A percentile compares a stretch with the other conserved stretches of the same genome.
phyloP scores from a whole-genome alignment of 2,888 invertebrate species.

The Chaitophorus viminalis region DNA sequence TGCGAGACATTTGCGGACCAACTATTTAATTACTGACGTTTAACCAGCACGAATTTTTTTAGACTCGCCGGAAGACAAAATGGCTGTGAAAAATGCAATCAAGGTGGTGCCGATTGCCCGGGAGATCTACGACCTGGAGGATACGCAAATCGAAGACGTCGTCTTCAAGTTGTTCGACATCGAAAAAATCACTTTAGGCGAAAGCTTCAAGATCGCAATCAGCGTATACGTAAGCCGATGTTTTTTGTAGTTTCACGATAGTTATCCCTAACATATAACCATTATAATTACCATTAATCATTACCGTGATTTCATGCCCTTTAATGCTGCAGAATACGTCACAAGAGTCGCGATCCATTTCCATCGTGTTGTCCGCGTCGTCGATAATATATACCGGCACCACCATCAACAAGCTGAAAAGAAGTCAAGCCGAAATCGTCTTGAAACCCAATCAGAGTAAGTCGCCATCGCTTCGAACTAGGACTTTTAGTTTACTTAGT shows the following conservation, averaged over 20 bases:
- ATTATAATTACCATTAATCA: too few relatives aligned
- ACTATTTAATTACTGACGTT: too few relatives aligned
- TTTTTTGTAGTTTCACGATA: too few relatives aligned
- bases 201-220: conserved; percentile 75
- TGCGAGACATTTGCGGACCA: too few relatives aligned
- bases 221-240: conserved; percentile 71
- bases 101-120: conserved; percentile 74
- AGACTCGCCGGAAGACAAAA: conserved; percentile 74
- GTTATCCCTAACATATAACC: too few relatives aligned
- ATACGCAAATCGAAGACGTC: conserved; percentile 74
- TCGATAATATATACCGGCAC: conserved; percentile 79
- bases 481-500: too few relatives aligned
- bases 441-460: conserved; percentile 73
- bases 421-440: conserved; percentile 73
- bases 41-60: neutral
- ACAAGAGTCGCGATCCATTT: conserved; percentile 73
- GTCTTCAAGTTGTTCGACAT: conserved; percentile 76
- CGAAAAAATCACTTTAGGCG: conserved; percentile 75
- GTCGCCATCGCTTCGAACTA: neutral
- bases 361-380: conserved; percentile 73
- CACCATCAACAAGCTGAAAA: conserved; percentile 74
- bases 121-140: conserved; percentile 73
- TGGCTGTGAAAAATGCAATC: conserved; percentile 76
- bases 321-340: conserved; percentile 71
- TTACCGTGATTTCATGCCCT: neutral